Evolutionary conservation across 2,113 vertebrate species (phyloP), one percentile per base, ranked within the genome.

Genomic region (Gymnarchus niloticus): DNA sequence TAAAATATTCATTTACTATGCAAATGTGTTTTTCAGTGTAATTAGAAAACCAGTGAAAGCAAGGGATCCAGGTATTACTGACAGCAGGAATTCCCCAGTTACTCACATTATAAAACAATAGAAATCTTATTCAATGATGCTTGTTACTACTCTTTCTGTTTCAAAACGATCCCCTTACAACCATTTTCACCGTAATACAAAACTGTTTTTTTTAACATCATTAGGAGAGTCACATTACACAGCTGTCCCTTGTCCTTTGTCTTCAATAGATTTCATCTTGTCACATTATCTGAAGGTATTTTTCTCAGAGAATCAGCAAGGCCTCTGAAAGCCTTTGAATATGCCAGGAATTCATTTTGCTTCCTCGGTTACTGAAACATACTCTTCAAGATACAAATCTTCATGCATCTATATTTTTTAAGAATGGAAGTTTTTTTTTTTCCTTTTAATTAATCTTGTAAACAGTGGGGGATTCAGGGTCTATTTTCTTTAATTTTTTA

Each of bases 71-170:
- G n/a, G n/a, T n/a, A n/a, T n/a, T n/a, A n/a, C n/a, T n/a, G n/a
- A n/a, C n/a, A n/a, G n/a, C n/a, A n/a, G n/a, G n/a, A n/a, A n/a
- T n/a, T n/a, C n/a, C n/a, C n/a, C n/a, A n/a, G n/a, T n/a, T n/a
- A n/a, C 23, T 1, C 12, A 14, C 19, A 28, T 69, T 65, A 23
- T 69, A 56, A 84, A 65, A 65, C 44, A 28, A 69, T 61, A 59
- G 23, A 28, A 33, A 0, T 33, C 37, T 83, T 83, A 57, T n/a
- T 59, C 41, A 83, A 33, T 54, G 33, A 83, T 25, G 2, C 6
- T 9, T 56, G 19, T 83, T 48, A 37, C 51, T 57, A 83, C 82
- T 56, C 17, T 46, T 84, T 59, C 37, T 84, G 46, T 84, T 84
- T 48, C 10, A n/a, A 19, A 33, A 17, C 8, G 10, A 33, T 84